Evolutionary conservation across 2,888 invertebrate species (phyloP).

Genomic region (Perizoma flavofasciatum): DNA sequence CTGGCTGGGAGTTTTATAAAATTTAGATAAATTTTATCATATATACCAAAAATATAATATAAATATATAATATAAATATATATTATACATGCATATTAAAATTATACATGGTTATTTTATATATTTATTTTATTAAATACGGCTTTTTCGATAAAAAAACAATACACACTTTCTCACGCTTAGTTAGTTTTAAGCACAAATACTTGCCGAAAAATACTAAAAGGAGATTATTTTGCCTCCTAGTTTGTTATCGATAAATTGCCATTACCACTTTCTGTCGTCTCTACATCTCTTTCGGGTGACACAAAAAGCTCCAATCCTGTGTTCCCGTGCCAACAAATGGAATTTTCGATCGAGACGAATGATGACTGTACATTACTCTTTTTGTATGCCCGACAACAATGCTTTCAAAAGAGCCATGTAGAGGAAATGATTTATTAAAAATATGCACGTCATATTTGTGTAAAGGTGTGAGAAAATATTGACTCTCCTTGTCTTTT

Average conservation of each 20-base stretch:
- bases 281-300: constrained; percentile 54
- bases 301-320: constrained; percentile 58
- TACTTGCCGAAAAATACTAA: no score
- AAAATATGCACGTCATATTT: constrained; percentile 31
- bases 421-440: constrained; percentile 37
- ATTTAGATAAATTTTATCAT: no score
- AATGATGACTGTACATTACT: constrained; percentile 70
- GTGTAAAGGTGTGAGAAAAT: constrained; percentile 22
- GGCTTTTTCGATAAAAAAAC: no score
- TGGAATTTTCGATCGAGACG: constrained; percentile 75
- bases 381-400: constrained; percentile 67
- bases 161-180: no score
- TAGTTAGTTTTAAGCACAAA: no score
- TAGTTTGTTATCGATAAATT: constrained; percentile 28
- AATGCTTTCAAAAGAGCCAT: constrained; percentile 55
- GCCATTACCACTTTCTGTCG: constrained; percentile 41
- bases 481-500: constrained; percentile 1
- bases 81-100: no score
- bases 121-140: not conserved
- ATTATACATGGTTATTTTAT: not conserved
- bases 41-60: no score
- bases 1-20: not conserved
- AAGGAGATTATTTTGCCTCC: constrained; percentile 6
- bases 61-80: no score
- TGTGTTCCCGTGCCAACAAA: constrained; percentile 65